These are phyloP conservation scores for Cylindroiulus punctatus DNA, from an alignment of 2,888 invertebrate genomes.

Conservation along the genomic window DNA sequence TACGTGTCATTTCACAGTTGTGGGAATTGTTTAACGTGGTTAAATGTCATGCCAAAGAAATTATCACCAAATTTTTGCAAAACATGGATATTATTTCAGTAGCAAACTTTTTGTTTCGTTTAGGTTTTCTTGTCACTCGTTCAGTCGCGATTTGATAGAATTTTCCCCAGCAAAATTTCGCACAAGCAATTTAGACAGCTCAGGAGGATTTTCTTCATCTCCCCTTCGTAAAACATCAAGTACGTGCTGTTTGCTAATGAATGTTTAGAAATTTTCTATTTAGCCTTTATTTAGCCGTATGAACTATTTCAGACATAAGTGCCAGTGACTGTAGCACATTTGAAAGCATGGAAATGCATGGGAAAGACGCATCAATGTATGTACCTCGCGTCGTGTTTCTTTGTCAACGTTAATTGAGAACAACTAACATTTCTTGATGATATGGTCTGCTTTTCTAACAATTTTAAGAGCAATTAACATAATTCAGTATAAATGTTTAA, in stretches of 20 bases:
- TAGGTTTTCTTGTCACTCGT: not conserved
- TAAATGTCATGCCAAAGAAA: too few species aligned
- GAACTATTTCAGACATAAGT: not conserved
- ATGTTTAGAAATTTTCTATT: too few species aligned
- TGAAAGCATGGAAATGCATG: constrained; percentile 9
- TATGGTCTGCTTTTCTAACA: too few species aligned
- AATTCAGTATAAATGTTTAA: too few species aligned
- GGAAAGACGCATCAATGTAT: not conserved
- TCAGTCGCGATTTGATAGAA: not conserved
- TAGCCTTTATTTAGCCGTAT: too few species aligned
- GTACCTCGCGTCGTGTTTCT: not conserved
- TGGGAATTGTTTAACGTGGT: too few species aligned
- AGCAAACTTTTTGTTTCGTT: not conserved
- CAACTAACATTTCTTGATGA: too few species aligned
- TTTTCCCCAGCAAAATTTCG: not conserved
- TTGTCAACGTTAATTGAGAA: too few species aligned
- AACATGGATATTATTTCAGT: not conserved
- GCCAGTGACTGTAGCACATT: not conserved
- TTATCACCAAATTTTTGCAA: not conserved
- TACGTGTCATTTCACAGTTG: too few species aligned
- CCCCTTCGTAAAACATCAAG: not conserved
- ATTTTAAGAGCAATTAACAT: too few species aligned
- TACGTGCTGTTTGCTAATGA: not conserved
- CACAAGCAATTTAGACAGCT: not conserved
- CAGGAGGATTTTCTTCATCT: not conserved